Evolutionary conservation across 1,140 invertebrate species (phyloP), one percentile per base, ranked within the genome.

Genomic region (Amyelois transitella): DNA sequence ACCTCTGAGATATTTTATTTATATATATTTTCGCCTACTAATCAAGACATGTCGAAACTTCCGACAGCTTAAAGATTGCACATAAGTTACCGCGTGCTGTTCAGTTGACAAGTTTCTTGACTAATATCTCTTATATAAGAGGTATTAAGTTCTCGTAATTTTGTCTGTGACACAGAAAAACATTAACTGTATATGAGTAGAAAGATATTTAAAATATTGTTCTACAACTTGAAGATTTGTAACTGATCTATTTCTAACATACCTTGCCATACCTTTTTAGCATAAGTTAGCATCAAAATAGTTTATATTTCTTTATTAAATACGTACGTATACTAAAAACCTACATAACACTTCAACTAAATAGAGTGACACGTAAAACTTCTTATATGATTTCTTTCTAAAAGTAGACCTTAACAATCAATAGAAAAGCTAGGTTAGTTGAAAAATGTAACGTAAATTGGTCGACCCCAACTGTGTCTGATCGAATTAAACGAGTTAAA

Each of bases 401-500:
- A 21, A 38, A 14, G n/a, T 28, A 55, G 52, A 43, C 57, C 54
- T 63, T 67, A 43, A 62, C 55, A 66, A 67, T 65, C 62, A 62
- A 69, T 69, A 66, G 64, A 60, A 57, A 62, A n/a, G n/a, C n/a
- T n/a, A n/a, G n/a, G n/a, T 61, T 64, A 59, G 56, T 48, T 48
- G 12, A 66, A 60, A 60, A 66, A 60, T 69, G 68, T 75, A 79
- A 81, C 74, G 74, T 66, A 60, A 78, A 77, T 82, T 77, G 65
- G 60, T 66, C 60, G 75, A 76, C 72, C 77, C 72, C 77, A 62
- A 69, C 69, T 75, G 72, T 72, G 76, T 77, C 76, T 47, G 69
- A 77, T 84, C 72, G 58, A 75, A 78, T 86, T 77, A 75, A 81
- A 80, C 76, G 72, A 84, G 76, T 77, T 80, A 75, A 83, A 80